Percentiles rank a stretch among this genome's conserved stretches.
These are phyloP conservation scores for Hyperoplus lanceolatus DNA, from an alignment of 2,797 vertebrate species.

Conservation along the genomic window DNA sequence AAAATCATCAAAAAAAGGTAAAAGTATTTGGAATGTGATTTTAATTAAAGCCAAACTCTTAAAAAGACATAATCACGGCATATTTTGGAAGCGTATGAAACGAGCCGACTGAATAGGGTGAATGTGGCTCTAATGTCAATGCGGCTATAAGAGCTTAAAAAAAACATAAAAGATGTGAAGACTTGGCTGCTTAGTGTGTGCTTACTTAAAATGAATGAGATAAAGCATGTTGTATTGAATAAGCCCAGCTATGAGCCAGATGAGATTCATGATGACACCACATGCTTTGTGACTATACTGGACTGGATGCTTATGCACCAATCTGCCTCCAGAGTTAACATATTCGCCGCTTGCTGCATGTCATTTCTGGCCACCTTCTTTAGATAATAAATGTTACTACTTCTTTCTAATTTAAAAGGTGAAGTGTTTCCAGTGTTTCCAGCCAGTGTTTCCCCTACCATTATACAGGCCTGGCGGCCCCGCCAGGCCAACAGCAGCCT, in stretches of 20 bases:
- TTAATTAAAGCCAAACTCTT: too few relatives aligned
- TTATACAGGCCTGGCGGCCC: too few relatives aligned
- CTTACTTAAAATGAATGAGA: neutral
- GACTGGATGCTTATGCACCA: neutral
- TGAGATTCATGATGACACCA: neutral
- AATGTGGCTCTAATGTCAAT: neutral
- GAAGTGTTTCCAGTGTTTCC: too few relatives aligned
- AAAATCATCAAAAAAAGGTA: too few relatives aligned
- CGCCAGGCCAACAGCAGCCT: too few relatives aligned
- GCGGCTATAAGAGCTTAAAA: neutral
- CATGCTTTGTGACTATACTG: neutral
- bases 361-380: neutral
- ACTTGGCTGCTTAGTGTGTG: neutral
- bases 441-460: too few relatives aligned
- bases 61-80: too few relatives aligned
- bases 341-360: neutral
- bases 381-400: too few relatives aligned
- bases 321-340: neutral
- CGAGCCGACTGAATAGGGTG: neutral
- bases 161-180: conserved; percentile 5
- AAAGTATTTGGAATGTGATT: too few relatives aligned
- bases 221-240: neutral
- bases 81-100: neutral
- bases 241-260: neutral
- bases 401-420: neutral